These are phyloP conservation scores for Euphysa ruthae DNA, from an alignment of 30 jellyfish, hydroid and myxozoan genomes.

Conservation along the genomic window DNA sequence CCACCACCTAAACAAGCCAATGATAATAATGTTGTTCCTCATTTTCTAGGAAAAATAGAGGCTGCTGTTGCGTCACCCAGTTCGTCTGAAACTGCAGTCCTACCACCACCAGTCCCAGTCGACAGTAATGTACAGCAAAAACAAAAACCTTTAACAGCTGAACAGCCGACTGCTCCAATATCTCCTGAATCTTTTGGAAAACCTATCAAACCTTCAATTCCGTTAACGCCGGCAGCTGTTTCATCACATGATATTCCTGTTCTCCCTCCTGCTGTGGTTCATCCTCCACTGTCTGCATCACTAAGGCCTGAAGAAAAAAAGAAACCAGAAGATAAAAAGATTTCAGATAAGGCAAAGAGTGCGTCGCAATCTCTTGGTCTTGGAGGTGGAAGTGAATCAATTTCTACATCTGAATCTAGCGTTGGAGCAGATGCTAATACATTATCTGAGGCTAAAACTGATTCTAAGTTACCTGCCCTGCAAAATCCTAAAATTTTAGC, in stretches of 20 bases:
- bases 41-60: neutral
- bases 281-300: conserved; percentile 9
- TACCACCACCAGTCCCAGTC: conserved; percentile 34
- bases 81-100: neutral
- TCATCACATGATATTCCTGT: neutral
- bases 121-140: neutral
- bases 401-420: conserved; percentile 14
- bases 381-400: conserved; percentile 30
- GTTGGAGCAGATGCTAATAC: conserved; percentile 16
- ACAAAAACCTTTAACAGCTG: no score
- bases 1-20: neutral
- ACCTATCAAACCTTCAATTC: neutral
- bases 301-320: conserved; percentile 22
- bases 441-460: conserved; percentile 12
- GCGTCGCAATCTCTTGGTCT: conserved; percentile 5
- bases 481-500: conserved; percentile 50
- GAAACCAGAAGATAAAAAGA: neutral
- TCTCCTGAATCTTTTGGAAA: neutral
- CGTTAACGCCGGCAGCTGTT: neutral
- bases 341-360: neutral
- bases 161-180: neutral
- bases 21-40: neutral
- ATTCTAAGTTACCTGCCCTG: conserved; percentile 72
- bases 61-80: neutral
- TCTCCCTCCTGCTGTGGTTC: conserved; percentile 5